A percentile compares a stretch with the other conserved stretches of the same genome.
Conservation (phyloP, 2,113 vertebrate genomes). For the Brachyhypopomus gauderio region DNA sequence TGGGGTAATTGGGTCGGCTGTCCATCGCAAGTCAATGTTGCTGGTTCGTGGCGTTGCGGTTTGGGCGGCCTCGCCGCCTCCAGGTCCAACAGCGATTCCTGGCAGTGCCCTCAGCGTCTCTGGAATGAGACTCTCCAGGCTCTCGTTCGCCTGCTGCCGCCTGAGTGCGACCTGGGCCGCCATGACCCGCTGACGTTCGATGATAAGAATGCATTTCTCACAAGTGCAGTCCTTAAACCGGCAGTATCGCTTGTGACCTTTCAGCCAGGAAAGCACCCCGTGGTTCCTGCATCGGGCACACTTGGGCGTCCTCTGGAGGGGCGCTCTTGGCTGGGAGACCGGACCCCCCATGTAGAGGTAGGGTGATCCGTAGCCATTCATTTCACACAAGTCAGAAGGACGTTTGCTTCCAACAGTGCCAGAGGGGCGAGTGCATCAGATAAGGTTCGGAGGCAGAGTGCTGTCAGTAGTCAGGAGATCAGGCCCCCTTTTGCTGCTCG, state of each 20-base stretch:
- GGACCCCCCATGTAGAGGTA: constrained; percentile 94
- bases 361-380: constrained; percentile 95
- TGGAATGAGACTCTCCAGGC: constrained; percentile 91
- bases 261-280: constrained; percentile 95
- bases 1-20: constrained; percentile 1
- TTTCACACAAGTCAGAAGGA: constrained; percentile 57
- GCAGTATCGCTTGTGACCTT: constrained; percentile 96
- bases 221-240: constrained; percentile 97
- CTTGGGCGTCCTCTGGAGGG: constrained; percentile 92
- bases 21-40: no score
- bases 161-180: constrained; percentile 94
- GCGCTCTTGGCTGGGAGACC: constrained; percentile 88
- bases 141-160: constrained; percentile 94
- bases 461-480: constrained; percentile 54
- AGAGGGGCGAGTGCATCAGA: constrained; percentile 52
- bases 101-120: constrained; percentile 73
- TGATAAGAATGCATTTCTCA: constrained; percentile 97
- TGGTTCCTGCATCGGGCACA: constrained; percentile 96
- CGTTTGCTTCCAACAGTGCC: constrained; percentile 33
- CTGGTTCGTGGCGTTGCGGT: no score
- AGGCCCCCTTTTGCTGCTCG: constrained; percentile 56
- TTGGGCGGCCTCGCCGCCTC: no score
- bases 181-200: constrained; percentile 96
- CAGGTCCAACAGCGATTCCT: constrained; percentile 62
- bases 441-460: constrained; percentile 42